A percentile compares a stretch with the other conserved stretches of the same genome.
Evolutionary conservation across 2,113 vertebrate species (phyloP).

Genomic region (Leuciscus idus): DNA sequence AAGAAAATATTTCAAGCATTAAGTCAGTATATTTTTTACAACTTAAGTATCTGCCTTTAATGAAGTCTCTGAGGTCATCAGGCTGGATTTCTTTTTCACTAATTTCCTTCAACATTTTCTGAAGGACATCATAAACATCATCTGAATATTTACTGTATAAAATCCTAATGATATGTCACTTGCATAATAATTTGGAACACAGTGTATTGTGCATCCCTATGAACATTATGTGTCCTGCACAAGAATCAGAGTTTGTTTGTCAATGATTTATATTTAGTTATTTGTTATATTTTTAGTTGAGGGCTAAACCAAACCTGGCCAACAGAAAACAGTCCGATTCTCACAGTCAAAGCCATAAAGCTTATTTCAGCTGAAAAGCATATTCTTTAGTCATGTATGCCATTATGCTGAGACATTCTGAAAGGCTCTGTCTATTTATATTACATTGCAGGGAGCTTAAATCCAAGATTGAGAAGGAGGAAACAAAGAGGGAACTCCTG

Average conservation of each 20-base stretch:
- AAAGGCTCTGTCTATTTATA: background rate
- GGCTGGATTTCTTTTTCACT: background rate
- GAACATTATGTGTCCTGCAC: no score
- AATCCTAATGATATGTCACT: no score
- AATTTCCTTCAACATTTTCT: slow-evolving; percentile 30
- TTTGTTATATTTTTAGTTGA: background rate
- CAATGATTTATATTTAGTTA: background rate
- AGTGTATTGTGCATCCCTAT: no score
- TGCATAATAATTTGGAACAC: no score
- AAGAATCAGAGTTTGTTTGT: no score
- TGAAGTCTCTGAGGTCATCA: slow-evolving; percentile 22
- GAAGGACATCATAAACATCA: slow-evolving; percentile 43
- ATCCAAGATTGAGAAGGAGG: slow-evolving; percentile 84
- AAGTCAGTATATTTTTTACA: background rate
- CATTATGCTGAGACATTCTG: no score
- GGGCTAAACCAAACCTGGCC: background rate
- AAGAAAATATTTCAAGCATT: background rate
- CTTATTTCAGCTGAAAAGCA: background rate
- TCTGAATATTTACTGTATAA: no score
- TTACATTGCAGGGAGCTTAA: slow-evolving; percentile 78
- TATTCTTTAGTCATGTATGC: background rate
- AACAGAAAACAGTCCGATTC: background rate
- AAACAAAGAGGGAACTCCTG: slow-evolving; percentile 83
- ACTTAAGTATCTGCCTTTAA: background rate
- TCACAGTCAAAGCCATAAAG: background rate